Conservation (phyloP, 2,113 vertebrate species). For the Amia ocellicauda region DNA sequence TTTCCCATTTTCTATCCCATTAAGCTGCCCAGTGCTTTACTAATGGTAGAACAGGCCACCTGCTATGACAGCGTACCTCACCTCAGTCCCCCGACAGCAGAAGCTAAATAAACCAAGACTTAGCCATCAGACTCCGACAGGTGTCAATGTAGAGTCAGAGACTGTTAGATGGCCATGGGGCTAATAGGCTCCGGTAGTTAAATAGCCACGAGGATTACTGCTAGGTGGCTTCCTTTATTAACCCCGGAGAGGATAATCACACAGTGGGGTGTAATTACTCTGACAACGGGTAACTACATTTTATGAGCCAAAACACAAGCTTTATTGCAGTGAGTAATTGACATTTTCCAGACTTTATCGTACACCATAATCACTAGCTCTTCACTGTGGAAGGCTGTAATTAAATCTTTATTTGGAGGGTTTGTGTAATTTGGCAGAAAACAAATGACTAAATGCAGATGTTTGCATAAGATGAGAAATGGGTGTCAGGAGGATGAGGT, state of each 20-base stretch:
- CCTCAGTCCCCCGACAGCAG: not conserved
- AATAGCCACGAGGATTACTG: constrained; percentile 53
- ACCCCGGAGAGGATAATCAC: constrained; percentile 50
- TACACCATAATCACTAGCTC: not conserved
- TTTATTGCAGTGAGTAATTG: constrained; percentile 1
- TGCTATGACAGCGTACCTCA: constrained; percentile 39
- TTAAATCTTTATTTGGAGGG: not conserved
- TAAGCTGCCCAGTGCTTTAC: no score
- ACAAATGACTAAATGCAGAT: not conserved
- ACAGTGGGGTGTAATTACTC: constrained; percentile 48
- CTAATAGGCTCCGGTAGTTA: constrained; percentile 49
- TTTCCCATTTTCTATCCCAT: no score
- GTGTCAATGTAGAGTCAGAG: constrained; percentile 56
- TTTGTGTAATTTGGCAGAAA: not conserved
- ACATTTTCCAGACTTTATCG: not conserved
- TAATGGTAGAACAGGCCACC: constrained; percentile 35
- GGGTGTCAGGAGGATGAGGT: not conserved
- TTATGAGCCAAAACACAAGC: constrained; percentile 26
- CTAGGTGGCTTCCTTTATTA: constrained; percentile 51
- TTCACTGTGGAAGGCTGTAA: not conserved
- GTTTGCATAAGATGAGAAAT: constrained; percentile 1
- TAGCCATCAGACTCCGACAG: constrained; percentile 55
- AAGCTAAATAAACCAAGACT: constrained; percentile 41
- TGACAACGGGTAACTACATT: constrained; percentile 55
- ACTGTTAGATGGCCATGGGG: constrained; percentile 41